Evolutionary conservation across 1,140 invertebrate genomes (phyloP), one percentile per base, ranked within the genome.

Genomic region (Papilio polytes): DNA sequence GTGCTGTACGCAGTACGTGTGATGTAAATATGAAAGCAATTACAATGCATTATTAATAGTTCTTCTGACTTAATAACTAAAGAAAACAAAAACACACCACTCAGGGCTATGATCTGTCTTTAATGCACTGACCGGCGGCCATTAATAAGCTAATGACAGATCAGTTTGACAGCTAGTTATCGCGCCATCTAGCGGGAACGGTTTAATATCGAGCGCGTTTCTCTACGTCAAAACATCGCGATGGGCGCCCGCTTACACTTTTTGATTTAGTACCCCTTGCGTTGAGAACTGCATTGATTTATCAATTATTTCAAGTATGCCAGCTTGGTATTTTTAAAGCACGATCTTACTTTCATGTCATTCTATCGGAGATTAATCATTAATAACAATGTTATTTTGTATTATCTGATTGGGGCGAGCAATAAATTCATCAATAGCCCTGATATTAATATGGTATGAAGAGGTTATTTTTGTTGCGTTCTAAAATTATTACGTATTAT

Each of bases 271-370:
- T 94, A 87, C 87, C 89, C 87, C 90, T 90, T 85, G 85, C 85
- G 83, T 89, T 82, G 89, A 86, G 88, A 90, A 90, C 88, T 92
- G 91, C 91, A 93, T 92, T 95, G 92, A 95, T 95, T 89, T 94
- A 95, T 95, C 92, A 95, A 94, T 95, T 87, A 94, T 94, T 93
- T 89, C 66, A 91, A 87, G 90, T 87, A 94, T 95, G 88, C 88
- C 91, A 90, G 89, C 86, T 82, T 92, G 93, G 91, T 93, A 93
- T 94, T 94, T 90, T 92, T 87, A 87, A 90, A 86, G 85, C 89
- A 93, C 88, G 91, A 93, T 92, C 91, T 95, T 93, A 91, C 90
- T 94, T 92, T 93, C 92, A 93, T 94, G 92, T 94, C 94, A 91
- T 89, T 87, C 86, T 79, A 78, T 91, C 91, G 89, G 88, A 89